Base-by-base conservation (phyloP, 1,140 invertebrate species). In the Pomacea maculata region DNA sequence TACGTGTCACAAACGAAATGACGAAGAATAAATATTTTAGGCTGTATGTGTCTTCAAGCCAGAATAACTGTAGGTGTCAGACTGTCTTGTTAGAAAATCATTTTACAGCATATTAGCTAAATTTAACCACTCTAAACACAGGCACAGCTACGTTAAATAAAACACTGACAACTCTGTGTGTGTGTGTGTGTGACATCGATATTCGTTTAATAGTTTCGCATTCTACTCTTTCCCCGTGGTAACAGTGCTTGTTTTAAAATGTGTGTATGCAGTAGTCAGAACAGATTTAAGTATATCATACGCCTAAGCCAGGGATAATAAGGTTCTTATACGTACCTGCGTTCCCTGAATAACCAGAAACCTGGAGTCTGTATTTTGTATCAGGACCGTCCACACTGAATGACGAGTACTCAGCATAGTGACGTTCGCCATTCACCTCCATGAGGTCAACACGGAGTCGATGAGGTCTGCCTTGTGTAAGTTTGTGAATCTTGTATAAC, bases 321-420 rank as follows among this genome's bases (percentile, higher is more conserved):
- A 25, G 25, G 25, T 25, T 45, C 25, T 70, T n/a, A 25, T 12
- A 52, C 25, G 21, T 52, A 74, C 95, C 94, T n/a, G 80, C 82
- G 21, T 68, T 85, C 21, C 84, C 84, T 9, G 21, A 57, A 57
- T 82, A 85, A 12, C 63, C 82, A 19, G 70, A 63, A 2, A 85
- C 64, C 19, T 68, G 57, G 19, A 85, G 67, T 9, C 21, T 71
- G 71, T 83, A 85, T 0, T 78, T 64, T 45, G 65, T 21, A 17
- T 45, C 25, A 52, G 80, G 79, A 15, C 65, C 65, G 17, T 67
- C 80, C 14, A 85, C 54, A 25, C 77, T 70, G 67, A 85, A 85
- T 7, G 63, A 45, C 6, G 64, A 78, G 71, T 85, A 85, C 3
- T 79, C 61, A 54, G 84, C 80, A 52, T 65, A 83, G 9, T 63